Percentiles rank a stretch among this genome's conserved stretches.
These are phyloP conservation scores for Lepidotrigona ventralis DNA, from an alignment of 1,140 invertebrate species.

Conservation along the genomic window DNA sequence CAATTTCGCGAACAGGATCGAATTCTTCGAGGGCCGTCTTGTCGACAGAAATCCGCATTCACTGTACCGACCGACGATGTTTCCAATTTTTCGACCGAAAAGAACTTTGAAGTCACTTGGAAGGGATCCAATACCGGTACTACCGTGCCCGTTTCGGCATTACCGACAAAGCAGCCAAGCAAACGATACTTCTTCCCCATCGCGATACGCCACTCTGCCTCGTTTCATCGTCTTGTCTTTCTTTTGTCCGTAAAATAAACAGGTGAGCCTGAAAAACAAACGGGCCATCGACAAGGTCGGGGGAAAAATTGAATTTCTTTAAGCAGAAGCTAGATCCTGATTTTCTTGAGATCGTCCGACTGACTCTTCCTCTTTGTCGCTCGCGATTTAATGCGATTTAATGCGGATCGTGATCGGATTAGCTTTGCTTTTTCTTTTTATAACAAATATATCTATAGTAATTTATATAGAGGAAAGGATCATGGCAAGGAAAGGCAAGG, in stretches of 20 bases:
- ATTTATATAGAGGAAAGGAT: no score
- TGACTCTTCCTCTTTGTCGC: no score
- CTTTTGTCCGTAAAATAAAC: slow-evolving; percentile 33
- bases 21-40: slow-evolving; percentile 9
- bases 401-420: no score
- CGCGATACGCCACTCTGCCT: slow-evolving; percentile 3
- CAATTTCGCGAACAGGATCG: slow-evolving; percentile 30
- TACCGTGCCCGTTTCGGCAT: slow-evolving; percentile 44
- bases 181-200: slow-evolving; percentile 53
- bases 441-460: not conserved
- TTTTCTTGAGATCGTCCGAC: no score
- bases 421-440: not conserved
- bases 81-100: slow-evolving; percentile 54
- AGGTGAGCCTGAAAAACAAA: slow-evolving; percentile 7
- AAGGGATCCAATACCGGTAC: slow-evolving; percentile 44
- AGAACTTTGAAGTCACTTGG: slow-evolving; percentile 60
- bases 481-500: no score
- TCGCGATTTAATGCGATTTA: no score
- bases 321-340: no score
- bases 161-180: slow-evolving; percentile 55
- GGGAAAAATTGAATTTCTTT: slow-evolving; percentile 53
- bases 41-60: slow-evolving; percentile 23
- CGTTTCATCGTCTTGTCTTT: not conserved
- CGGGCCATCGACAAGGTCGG: not conserved
- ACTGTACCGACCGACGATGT: slow-evolving; percentile 32